Conservation (phyloP, 2,113 vertebrate genomes). For the Mixornis gularis region DNA sequence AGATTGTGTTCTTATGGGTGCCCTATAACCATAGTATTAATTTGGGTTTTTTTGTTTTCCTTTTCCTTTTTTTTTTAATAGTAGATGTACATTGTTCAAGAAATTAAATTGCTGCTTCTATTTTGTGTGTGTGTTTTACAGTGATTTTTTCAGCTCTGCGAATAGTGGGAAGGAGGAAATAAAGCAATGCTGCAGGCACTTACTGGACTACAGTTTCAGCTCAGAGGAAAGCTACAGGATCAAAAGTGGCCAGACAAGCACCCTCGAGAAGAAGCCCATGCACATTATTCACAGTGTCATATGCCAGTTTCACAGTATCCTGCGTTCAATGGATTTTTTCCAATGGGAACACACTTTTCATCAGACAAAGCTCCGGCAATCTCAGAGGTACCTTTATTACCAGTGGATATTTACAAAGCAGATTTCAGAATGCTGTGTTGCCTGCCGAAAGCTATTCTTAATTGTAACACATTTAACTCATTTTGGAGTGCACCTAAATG, state of each 20-base stretch:
- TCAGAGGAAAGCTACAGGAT: conserved; percentile 59
- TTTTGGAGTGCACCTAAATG: neutral
- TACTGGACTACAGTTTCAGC: conserved; percentile 52
- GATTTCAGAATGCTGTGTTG: neutral
- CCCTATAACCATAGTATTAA: conserved; percentile 33
- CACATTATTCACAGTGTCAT: conserved; percentile 5
- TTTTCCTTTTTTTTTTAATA: neutral
- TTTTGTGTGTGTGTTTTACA: conserved; percentile 63
- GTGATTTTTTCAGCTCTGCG: conserved; percentile 27
- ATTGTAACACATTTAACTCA: neutral
- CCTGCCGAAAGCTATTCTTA: neutral
- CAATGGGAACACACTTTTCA: conserved; percentile 10
- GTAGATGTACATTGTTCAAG: conserved; percentile 10
- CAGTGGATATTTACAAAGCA: conserved; percentile 18
- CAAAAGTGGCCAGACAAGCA: conserved; percentile 39
- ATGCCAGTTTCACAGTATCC: conserved; percentile 41
- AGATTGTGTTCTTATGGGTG: conserved; percentile 61
- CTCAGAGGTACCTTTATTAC: conserved; percentile 68
- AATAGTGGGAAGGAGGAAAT: conserved; percentile 42
- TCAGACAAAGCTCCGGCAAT: conserved; percentile 49
- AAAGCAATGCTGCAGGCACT: conserved; percentile 71
- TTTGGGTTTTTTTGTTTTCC: conserved; percentile 19
- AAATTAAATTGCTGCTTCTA: conserved; percentile 51
- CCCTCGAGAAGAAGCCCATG: conserved; percentile 28
- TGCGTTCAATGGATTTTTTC: conserved; percentile 52